phyloP scores from a whole-genome alignment of 1,140 invertebrate genomes.

The Holotrichia oblita region DNA sequence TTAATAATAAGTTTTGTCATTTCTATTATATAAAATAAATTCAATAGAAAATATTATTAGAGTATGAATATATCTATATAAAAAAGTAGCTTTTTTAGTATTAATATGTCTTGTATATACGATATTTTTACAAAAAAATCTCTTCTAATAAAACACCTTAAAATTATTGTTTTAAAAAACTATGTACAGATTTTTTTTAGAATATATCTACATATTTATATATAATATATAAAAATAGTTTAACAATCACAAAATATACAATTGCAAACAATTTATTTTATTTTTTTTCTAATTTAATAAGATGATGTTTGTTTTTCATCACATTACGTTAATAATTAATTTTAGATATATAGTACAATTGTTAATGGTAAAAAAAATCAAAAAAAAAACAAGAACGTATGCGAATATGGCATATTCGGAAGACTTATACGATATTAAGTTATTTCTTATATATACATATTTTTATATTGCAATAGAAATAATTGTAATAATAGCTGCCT shows the following conservation, averaged over 20 bases:
- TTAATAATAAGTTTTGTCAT: slow-evolving; percentile 3
- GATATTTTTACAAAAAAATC: not conserved
- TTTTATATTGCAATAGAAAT: slow-evolving; percentile 22
- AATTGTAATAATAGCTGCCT: slow-evolving; percentile 16
- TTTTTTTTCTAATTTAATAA: not conserved
- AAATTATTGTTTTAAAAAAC: not conserved
- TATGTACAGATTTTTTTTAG: slow-evolving; percentile 17
- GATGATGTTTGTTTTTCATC: slow-evolving; percentile 15
- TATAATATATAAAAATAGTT: slow-evolving; percentile 26
- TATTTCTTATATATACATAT: not conserved
- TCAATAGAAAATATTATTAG: slow-evolving; percentile 32
- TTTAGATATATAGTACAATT: not conserved
- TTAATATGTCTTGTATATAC: no score
- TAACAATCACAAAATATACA: slow-evolving; percentile 35
- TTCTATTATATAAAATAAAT: slow-evolving; percentile 25
- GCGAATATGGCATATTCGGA: slow-evolving; percentile 31
- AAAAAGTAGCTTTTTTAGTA: slow-evolving; percentile 23
- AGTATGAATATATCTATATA: slow-evolving; percentile 10
- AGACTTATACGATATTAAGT: slow-evolving; percentile 22
- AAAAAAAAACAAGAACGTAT: not conserved
- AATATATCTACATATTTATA: slow-evolving; percentile 33
- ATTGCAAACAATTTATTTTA: slow-evolving; percentile 29
- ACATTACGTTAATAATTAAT: not conserved
- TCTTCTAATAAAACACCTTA: slow-evolving; percentile 8
- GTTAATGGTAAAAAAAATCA: slow-evolving; percentile 11